These are phyloP conservation scores for Fundulus diaphanus DNA, from an alignment of 2,797 vertebrate genomes.

Conservation along the genomic window DNA sequence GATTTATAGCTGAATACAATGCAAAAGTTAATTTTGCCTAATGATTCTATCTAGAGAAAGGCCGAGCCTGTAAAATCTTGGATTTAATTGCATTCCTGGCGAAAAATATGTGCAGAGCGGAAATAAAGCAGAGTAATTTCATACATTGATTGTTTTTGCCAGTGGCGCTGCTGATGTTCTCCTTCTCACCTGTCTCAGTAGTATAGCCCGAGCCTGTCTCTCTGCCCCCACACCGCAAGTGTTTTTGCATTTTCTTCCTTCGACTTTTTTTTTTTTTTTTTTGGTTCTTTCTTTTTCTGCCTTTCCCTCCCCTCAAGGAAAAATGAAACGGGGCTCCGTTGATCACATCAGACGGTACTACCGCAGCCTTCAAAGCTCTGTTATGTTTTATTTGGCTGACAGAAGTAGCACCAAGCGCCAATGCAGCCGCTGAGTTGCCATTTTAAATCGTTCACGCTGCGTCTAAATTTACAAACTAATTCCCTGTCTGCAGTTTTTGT, in stretches of 20 bases:
- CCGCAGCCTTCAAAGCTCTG: conserved; percentile 46
- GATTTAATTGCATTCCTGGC: conserved; percentile 18
- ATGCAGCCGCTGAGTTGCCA: conserved; percentile 15
- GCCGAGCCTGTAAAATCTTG: background rate
- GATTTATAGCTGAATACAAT: background rate
- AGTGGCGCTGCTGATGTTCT: conserved; percentile 10
- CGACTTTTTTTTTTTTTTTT: background rate
- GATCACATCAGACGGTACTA: conserved; percentile 45
- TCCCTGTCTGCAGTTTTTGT: conserved; percentile 39
- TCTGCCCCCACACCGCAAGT: conserved; percentile 4
- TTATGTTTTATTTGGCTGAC: conserved; percentile 35
- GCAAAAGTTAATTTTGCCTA: conserved; percentile 5
- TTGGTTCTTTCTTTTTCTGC: background rate
- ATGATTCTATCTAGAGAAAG: background rate
- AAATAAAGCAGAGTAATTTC: conserved; percentile 43
- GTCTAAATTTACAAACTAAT: conserved; percentile 38
- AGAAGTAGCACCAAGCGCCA: conserved; percentile 10
- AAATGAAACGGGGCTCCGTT: conserved; percentile 53
- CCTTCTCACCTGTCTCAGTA: conserved; percentile 39
- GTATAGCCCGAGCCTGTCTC: conserved; percentile 27
- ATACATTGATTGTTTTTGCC: conserved; percentile 29
- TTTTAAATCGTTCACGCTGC: conserved; percentile 46
- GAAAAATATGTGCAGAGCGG: conserved; percentile 16
- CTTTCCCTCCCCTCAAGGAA: conserved; percentile 11
- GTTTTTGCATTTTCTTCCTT: conserved; percentile 17